A percentile compares a stretch with the other conserved stretches of the same genome.
These are phyloP conservation scores for Lasioglossum oenotherae DNA, from an alignment of 2,888 invertebrate genomes.

Conservation along the genomic window DNA sequence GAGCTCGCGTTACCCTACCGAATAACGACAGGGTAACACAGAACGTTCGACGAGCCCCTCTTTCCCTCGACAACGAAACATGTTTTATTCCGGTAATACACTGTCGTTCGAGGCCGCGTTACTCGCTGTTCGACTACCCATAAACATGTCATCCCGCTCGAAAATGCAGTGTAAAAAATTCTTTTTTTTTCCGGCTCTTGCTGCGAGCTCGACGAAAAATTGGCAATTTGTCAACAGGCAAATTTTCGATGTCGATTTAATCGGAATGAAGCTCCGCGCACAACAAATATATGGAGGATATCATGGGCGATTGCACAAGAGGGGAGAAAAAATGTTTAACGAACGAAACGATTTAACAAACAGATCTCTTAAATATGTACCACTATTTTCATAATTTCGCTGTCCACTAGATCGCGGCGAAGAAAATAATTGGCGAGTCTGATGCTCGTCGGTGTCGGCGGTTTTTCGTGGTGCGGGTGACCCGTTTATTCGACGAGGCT, in stretches of 20 bases:
- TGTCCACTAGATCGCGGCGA: neutral
- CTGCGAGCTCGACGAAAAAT: neutral
- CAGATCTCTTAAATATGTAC: neutral
- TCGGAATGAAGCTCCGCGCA: neutral
- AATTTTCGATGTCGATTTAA: conserved; percentile 5
- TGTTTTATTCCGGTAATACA: neutral
- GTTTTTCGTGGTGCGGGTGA: neutral
- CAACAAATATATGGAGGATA: too few species aligned
- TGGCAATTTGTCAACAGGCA: neutral
- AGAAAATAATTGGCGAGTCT: neutral
- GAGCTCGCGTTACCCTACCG: neutral
- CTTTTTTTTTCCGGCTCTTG: neutral
- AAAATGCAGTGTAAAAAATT: neutral
- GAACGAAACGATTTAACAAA: too few species aligned
- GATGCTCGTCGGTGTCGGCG: neutral
- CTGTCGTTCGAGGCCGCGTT: neutral
- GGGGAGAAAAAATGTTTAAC: too few species aligned
- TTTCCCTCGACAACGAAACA: neutral
- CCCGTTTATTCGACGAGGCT: conserved; percentile 32
- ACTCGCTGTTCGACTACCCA: neutral
- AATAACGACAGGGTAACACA: conserved; percentile 6
- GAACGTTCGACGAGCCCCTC: neutral
- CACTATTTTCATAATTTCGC: neutral
- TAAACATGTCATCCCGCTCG: neutral
- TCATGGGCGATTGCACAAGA: too few species aligned